Evolutionary conservation across 2,797 vertebrate genomes (phyloP).

Genomic region (Bryconaethiops microstoma): DNA sequence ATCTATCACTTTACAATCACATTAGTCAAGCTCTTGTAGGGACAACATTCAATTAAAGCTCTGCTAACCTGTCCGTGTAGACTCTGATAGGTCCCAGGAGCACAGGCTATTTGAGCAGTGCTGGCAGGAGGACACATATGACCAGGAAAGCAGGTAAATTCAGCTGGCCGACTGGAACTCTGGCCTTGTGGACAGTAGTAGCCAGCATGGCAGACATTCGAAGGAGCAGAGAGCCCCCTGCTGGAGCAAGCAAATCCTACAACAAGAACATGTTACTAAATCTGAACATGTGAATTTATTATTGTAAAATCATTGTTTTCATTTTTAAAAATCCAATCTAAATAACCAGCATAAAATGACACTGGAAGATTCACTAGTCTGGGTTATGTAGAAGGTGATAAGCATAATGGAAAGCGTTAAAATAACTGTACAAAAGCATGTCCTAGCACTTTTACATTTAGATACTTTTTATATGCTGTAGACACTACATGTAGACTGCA

Average conservation of each 20-base stretch:
- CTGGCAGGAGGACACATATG: conserved; percentile 85
- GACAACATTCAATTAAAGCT: background rate
- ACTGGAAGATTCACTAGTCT: too few species aligned
- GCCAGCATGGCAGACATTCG: conserved; percentile 80
- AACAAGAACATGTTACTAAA: conserved; percentile 34
- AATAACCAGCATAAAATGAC: too few species aligned
- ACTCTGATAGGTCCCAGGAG: conserved; percentile 84
- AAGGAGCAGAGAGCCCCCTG: conserved; percentile 78
- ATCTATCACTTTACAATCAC: background rate
- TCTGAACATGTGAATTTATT: background rate
- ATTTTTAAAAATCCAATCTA: too few species aligned
- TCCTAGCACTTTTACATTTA: too few species aligned
- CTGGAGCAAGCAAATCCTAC: conserved; percentile 84
- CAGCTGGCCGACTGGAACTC: conserved; percentile 69
- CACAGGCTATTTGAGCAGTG: conserved; percentile 74
- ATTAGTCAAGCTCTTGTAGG: background rate
- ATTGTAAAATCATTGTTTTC: too few species aligned
- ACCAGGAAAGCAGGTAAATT: conserved; percentile 78
- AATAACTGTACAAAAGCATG: too few species aligned
- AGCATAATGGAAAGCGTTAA: too few species aligned
- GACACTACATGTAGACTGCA: too few species aligned
- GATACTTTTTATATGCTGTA: too few species aligned
- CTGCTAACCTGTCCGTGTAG: conserved; percentile 77
- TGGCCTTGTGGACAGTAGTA: conserved; percentile 81
- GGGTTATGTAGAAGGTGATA: too few species aligned